Conservation (phyloP, 2,888 invertebrate genomes). For the Aleiodes leptofemur region DNA sequence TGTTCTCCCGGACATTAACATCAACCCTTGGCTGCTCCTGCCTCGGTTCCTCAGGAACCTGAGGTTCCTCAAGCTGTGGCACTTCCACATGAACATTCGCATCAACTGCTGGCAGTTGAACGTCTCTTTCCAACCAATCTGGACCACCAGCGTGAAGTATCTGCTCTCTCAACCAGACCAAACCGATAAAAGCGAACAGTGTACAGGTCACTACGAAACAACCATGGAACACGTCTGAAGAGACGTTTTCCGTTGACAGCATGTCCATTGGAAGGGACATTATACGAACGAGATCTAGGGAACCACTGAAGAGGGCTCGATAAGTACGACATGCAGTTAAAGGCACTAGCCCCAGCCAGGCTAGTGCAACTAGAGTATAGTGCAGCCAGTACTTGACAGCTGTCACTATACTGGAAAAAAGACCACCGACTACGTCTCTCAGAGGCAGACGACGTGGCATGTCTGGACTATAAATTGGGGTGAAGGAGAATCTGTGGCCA, state of each 20-base stretch:
- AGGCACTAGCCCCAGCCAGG: constrained; percentile 98
- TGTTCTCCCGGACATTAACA: constrained; percentile 66
- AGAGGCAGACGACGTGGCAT: constrained; percentile 99
- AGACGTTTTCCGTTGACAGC: constrained; percentile 93
- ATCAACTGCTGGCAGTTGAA: constrained; percentile 75
- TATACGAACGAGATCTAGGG: constrained; percentile 86
- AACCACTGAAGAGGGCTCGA: constrained; percentile 93
- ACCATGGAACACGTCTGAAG: constrained; percentile 96
- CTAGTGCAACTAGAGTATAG: constrained; percentile 96
- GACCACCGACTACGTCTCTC: constrained; percentile 92
- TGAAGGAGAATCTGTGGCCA: constrained; percentile 97
- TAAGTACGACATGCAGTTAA: constrained; percentile 97
- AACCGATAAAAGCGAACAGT: constrained; percentile 94
- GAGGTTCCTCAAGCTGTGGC: constrained; percentile 43
- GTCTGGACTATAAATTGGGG: constrained; percentile 99
- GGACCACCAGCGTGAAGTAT: constrained; percentile 98
- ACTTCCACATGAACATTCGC: constrained; percentile 75
- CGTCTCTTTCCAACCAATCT: constrained; percentile 92
- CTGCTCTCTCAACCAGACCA: constrained; percentile 98
- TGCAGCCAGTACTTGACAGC: constrained; percentile 98
- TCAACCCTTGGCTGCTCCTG: constrained; percentile 61
- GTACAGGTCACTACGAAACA: constrained; percentile 98
- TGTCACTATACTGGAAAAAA: constrained; percentile 91
- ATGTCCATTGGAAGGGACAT: constrained; percentile 93
- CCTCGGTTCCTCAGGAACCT: not conserved